Base-by-base conservation (phyloP, 2,888 invertebrate genomes). In the Melanchra persicariae region DNA sequence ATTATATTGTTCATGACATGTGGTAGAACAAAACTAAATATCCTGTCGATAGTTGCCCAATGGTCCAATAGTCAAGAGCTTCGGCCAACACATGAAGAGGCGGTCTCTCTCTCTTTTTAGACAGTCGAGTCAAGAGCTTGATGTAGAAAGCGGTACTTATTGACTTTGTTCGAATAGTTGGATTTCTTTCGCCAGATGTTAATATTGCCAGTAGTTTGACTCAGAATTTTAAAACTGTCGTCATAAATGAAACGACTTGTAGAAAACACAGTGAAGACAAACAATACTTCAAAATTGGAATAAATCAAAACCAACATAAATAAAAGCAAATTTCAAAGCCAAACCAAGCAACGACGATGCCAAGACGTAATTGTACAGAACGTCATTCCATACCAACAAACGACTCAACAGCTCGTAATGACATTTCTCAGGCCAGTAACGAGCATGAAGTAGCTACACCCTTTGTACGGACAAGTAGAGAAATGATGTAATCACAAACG, bases 401-500 rank as follows among this genome's bases (percentile, higher is more conserved):
- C 49, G 54, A 61, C 40, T 58, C 15, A 47, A 45, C 45, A 54
- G 34, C 57, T 15, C 55, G 52, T 77, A 79, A 82, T 77, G 78
- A 67, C 60, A 70, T 77, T 75, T 76, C 70, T 63, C 40, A 49
- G 45, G 0, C 34, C 62, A 8, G 34, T 79, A 70, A 79, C 67
- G 60, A 70, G 60, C 60, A 57, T 70, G n/a, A 77, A 81, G 55
- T 58, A 61, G 68, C 55, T 63, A 67, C 60, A 63, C 55, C 63
- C 65, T 73, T 73, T 79, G 65, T 70, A 70, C 52, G 45, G 22
- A 0, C 55, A 63, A 67, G 58, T 57, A 65, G 71, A 57, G 65
- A 74, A 70, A 69, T 77, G 61, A 83, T 70, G 81, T 70, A 77
- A 79, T 71, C 71, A 74, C 26, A 63, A 66, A 45, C 24, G 58